phyloP scores from a whole-genome alignment of 2,797 vertebrate species.

The Falco novaeseelandiae region DNA sequence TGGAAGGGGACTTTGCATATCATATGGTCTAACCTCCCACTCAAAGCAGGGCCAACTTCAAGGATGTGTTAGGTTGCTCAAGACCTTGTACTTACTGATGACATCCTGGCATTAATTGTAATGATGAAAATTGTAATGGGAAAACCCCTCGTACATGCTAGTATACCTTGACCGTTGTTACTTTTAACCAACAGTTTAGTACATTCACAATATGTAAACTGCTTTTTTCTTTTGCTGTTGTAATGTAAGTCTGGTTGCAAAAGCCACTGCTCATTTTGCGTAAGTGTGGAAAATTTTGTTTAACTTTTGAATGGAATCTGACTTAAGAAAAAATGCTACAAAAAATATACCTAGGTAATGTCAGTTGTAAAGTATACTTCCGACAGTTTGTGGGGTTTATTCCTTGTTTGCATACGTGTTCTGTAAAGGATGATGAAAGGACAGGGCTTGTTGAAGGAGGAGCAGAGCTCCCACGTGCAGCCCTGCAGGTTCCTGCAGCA shows the following conservation, averaged over 20 bases:
- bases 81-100: background rate
- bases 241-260: background rate
- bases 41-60: background rate
- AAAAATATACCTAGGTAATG: background rate
- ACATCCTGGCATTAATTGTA: background rate
- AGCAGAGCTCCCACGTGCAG: background rate
- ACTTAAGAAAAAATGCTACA: background rate
- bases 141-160: background rate
- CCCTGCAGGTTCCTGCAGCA: fast-evolving
- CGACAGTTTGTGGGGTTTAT: background rate
- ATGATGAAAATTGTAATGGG: background rate
- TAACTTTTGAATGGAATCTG: background rate
- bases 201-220: background rate
- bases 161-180: background rate
- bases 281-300: background rate
- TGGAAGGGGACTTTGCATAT: background rate
- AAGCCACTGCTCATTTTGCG: background rate
- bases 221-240: background rate
- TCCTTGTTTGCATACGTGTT: background rate
- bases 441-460: background rate
- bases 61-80: background rate
- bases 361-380: background rate
- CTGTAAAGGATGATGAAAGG: background rate
- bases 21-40: background rate
- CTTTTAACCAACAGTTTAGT: background rate